Evolutionary conservation across 2,888 invertebrate species (phyloP).

Genomic region (Laspeyria flexula): DNA sequence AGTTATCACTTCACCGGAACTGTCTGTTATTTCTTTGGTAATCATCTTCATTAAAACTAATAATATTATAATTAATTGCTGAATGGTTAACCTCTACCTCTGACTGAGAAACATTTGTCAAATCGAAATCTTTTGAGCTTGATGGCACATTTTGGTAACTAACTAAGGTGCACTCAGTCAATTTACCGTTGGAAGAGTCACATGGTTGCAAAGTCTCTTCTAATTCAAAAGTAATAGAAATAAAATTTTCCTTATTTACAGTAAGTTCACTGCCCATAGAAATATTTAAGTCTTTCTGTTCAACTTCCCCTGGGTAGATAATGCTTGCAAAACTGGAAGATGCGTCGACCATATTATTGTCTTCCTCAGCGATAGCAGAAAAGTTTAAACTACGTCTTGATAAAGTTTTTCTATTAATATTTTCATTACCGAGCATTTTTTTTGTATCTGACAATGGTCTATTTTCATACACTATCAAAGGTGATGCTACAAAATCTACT

Average conservation of each 20-base stretch:
- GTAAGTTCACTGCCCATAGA: background rate
- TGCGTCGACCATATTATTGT: constrained; percentile 1
- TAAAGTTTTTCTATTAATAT: constrained; percentile 1
- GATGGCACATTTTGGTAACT: background rate
- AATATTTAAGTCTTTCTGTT: background rate
- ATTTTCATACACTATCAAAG: background rate
- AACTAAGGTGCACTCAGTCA: background rate
- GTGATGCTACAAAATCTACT: background rate
- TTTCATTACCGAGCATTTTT: background rate
- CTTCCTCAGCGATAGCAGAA: constrained; percentile 3
- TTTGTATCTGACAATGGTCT: background rate
- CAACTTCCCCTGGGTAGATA: background rate
- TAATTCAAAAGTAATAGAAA: background rate
- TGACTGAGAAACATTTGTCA: background rate
- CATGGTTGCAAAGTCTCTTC: background rate
- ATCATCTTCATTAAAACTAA: background rate
- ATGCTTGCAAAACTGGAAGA: background rate
- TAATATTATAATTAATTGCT: background rate
- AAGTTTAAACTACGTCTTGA: constrained; percentile 3
- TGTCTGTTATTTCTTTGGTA: background rate
- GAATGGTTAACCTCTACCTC: background rate
- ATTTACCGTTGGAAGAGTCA: background rate
- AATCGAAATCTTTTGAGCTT: background rate
- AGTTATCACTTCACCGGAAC: background rate
- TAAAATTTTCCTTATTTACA: background rate